These are phyloP conservation scores for Pantelozetes paolii DNA, from an alignment of 2,888 invertebrate species.

Conservation along the genomic window DNA sequence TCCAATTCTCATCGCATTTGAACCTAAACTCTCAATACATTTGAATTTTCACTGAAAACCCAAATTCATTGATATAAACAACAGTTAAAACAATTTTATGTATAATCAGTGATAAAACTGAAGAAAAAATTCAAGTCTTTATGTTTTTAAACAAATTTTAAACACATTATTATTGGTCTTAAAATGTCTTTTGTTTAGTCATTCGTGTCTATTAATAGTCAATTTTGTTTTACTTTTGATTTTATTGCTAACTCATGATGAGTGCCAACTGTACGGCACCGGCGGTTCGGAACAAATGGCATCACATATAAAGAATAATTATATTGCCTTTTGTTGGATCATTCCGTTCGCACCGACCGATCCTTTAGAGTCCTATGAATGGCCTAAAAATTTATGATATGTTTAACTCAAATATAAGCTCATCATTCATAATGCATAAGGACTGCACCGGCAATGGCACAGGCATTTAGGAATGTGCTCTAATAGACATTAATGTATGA, in stretches of 20 bases:
- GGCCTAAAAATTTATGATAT: slow-evolving; percentile 17
- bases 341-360: not conserved
- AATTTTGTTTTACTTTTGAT: not conserved
- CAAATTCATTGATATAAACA: too few relatives aligned
- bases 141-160: too few relatives aligned
- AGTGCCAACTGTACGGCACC: not conserved
- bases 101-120: too few relatives aligned
- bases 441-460: not conserved
- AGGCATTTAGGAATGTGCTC: slow-evolving; percentile 20
- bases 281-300: not conserved
- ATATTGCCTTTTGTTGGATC: not conserved
- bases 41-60: too few relatives aligned
- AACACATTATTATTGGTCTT: too few relatives aligned
- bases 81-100: too few relatives aligned
- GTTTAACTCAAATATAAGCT: slow-evolving; percentile 31
- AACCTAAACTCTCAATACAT: too few relatives aligned
- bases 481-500: not conserved
- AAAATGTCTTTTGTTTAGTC: not conserved
- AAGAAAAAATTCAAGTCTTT: too few relatives aligned
- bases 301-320: not conserved
- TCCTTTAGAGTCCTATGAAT: not conserved
- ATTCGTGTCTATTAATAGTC: not conserved
- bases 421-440: slow-evolving; percentile 19
- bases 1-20: too few relatives aligned
- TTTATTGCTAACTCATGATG: slow-evolving; percentile 2